Evolutionary conservation across 2,113 vertebrate species (phyloP).

Genomic region (Talpa occidentalis): DNA sequence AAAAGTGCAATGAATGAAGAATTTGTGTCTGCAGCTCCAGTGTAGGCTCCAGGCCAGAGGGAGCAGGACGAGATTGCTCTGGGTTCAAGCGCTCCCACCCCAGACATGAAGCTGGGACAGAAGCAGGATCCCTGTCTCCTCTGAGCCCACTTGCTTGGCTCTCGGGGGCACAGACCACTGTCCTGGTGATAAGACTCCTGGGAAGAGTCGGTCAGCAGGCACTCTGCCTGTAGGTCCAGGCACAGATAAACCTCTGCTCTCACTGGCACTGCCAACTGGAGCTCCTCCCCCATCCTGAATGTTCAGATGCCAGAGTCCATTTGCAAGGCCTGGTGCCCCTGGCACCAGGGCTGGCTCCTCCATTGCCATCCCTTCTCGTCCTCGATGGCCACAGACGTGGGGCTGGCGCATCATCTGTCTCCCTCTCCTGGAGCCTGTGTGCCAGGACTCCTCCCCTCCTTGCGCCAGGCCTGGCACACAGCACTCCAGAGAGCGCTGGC

Average conservation of each 20-base stretch:
- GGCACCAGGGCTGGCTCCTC: not conserved
- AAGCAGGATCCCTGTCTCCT: not conserved
- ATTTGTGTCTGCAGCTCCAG: rapidly evolving
- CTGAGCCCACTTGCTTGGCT: not conserved
- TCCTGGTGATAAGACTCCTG: not conserved
- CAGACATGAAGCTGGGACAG: not conserved
- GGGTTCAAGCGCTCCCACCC: not conserved
- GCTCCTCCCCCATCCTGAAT: not conserved
- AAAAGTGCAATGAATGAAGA: not conserved
- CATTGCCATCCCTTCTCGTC: rapidly evolving
- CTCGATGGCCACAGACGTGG: not conserved
- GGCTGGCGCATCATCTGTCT: not conserved
- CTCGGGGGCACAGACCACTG: no score
- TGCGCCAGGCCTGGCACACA: not conserved
- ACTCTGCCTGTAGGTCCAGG: not conserved
- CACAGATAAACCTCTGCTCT: not conserved
- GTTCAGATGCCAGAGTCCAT: not conserved
- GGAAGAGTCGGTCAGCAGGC: not conserved
- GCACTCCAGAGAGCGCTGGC: not conserved
- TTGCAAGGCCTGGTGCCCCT: not conserved
- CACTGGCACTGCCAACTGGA: not conserved
- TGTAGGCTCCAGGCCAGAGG: not conserved
- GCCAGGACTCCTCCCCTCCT: not conserved
- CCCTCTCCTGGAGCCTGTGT: not conserved
- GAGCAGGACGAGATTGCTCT: not conserved